A percentile compares a stretch with the other conserved stretches of the same genome.
Evolutionary conservation across 2,888 invertebrate genomes (phyloP).

Genomic region (Pogonocherus hispidulus): DNA sequence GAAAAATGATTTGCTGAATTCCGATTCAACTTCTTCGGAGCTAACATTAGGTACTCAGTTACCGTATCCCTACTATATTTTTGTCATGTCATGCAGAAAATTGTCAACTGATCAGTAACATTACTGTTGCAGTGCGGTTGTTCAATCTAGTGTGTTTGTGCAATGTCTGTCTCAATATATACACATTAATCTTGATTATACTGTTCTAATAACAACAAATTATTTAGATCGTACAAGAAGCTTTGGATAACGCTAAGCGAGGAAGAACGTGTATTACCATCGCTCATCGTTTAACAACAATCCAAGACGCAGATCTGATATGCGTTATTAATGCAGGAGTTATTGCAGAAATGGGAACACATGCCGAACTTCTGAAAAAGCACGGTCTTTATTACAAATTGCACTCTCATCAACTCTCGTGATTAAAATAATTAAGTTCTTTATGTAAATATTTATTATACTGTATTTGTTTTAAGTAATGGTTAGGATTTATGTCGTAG

Average conservation of each 20-base stretch:
- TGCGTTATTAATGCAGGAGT: slow-evolving; percentile 79
- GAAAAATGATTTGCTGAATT: too few species aligned
- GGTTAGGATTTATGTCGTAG: too few species aligned
- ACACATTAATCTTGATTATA: not conserved
- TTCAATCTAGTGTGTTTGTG: too few species aligned
- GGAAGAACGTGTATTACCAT: slow-evolving; percentile 89
- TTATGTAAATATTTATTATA: slow-evolving; percentile 15
- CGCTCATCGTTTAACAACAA: slow-evolving; percentile 87
- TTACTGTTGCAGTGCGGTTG: too few species aligned
- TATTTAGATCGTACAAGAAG: slow-evolving; percentile 84
- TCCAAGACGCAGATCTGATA: slow-evolving; percentile 84
- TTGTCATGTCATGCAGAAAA: too few species aligned
- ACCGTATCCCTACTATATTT: too few species aligned
- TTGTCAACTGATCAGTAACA: too few species aligned
- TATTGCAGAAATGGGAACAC: slow-evolving; percentile 80
- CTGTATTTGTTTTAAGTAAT: not conserved
- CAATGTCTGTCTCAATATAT: too few species aligned
- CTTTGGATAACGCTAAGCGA: slow-evolving; percentile 83
- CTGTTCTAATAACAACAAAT: not conserved
- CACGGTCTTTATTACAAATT: slow-evolving; percentile 76
- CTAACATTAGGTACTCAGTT: too few species aligned
- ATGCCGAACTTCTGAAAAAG: slow-evolving; percentile 74
- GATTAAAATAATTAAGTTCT: slow-evolving; percentile 2
- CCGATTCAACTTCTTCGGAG: too few species aligned
- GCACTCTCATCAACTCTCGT: slow-evolving; percentile 51